Conservation (phyloP, 1,140 invertebrate species). For the Argopecten irradians region DNA sequence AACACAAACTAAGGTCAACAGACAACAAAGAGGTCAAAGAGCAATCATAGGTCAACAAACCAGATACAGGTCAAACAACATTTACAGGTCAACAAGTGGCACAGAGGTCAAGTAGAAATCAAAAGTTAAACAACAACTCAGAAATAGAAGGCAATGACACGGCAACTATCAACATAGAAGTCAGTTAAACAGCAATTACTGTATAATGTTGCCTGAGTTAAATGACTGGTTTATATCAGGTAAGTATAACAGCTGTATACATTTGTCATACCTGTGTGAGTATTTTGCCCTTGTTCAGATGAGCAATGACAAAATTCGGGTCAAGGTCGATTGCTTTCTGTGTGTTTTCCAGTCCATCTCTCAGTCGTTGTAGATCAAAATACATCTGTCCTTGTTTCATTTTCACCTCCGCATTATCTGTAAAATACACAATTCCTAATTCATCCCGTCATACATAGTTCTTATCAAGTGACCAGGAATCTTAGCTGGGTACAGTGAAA, state of each 20-base stretch:
- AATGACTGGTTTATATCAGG: no score
- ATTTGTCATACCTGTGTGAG: constrained; percentile 44
- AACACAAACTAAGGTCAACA: not conserved
- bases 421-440: not conserved
- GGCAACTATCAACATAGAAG: no score
- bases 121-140: not conserved
- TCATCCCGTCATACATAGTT: not conserved
- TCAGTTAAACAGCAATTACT: no score
- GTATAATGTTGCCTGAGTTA: no score
- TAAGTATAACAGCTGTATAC: no score
- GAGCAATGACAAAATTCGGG: constrained; percentile 66
- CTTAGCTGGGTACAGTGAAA: not conserved
- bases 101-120: not conserved
- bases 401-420: constrained; percentile 66
- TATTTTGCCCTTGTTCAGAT: constrained; percentile 55
- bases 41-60: not conserved
- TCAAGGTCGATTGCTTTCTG: constrained; percentile 64
- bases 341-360: constrained; percentile 47
- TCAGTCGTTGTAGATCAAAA: constrained; percentile 46
- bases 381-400: constrained; percentile 62
- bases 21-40: not conserved
- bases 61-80: not conserved
- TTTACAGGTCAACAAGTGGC: not conserved
- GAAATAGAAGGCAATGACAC: no score
- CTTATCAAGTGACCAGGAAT: not conserved